Evolutionary conservation across 2,888 invertebrate genomes (phyloP).

Genomic region (Drosophila sordidula): DNA sequence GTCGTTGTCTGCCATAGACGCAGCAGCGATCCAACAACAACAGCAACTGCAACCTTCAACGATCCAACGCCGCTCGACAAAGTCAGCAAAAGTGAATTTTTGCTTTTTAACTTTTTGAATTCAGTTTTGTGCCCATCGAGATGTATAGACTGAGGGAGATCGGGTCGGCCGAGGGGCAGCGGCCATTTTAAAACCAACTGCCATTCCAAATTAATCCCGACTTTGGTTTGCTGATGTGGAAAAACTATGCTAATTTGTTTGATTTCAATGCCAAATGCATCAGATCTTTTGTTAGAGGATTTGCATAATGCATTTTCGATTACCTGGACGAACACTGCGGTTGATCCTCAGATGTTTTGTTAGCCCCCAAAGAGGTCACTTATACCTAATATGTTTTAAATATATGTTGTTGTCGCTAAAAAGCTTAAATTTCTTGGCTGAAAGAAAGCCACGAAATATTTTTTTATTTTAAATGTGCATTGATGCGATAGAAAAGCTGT

Average conservation of each 20-base stretch:
- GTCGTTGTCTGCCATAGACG: slow-evolving; percentile 46
- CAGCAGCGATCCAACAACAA: slow-evolving; percentile 19
- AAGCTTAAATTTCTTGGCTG: background rate
- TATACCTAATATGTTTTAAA: background rate
- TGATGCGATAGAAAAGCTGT: too few relatives aligned
- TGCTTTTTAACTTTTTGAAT: slow-evolving; percentile 83
- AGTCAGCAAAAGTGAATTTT: slow-evolving; percentile 83
- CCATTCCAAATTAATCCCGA: slow-evolving; percentile 70
- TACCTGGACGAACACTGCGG: slow-evolving; percentile 39
- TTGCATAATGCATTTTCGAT: slow-evolving; percentile 66
- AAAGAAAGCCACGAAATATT: too few relatives aligned
- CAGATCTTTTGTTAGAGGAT: slow-evolving; percentile 53
- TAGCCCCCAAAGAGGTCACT: slow-evolving; percentile 1
- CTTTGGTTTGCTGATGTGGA: slow-evolving; percentile 73
- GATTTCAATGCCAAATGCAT: slow-evolving; percentile 48
- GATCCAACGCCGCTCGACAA: slow-evolving; percentile 68
- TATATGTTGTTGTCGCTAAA: too few relatives aligned
- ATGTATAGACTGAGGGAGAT: slow-evolving; percentile 9
- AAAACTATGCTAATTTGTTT: slow-evolving; percentile 79
- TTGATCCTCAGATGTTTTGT: slow-evolving; percentile 5
- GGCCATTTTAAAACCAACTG: slow-evolving; percentile 47
- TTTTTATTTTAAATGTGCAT: too few relatives aligned
- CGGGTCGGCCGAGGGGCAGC: slow-evolving; percentile 20
- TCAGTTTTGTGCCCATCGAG: slow-evolving; percentile 29
- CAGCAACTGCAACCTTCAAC: slow-evolving; percentile 25